phyloP scores from a whole-genome alignment of 2,888 invertebrate species.

The Adineta ricciae region DNA sequence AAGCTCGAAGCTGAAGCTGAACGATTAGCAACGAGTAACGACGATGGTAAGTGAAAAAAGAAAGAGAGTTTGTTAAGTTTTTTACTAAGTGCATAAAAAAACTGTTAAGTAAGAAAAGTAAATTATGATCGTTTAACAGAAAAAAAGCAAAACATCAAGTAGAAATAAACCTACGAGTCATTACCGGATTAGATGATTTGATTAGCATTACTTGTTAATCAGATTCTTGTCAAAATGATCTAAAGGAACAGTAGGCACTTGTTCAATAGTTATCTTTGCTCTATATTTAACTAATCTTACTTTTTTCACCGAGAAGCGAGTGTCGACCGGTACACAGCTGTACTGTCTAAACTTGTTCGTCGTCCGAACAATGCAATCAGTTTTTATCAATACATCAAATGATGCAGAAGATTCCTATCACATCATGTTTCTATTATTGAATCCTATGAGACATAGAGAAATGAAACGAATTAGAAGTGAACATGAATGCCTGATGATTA shows the following conservation, averaged over 20 bases:
- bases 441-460: background rate
- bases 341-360: too few species aligned
- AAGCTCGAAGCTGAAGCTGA: constrained; percentile 84
- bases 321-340: too few species aligned
- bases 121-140: background rate
- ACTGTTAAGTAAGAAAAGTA: background rate
- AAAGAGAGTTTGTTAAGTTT: background rate
- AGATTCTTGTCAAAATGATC: too few species aligned
- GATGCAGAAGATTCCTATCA: background rate
- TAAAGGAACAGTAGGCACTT: too few species aligned
- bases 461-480: background rate
- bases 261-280: background rate
- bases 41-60: constrained; percentile 58
- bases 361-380: background rate
- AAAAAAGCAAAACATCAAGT: background rate
- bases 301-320: background rate
- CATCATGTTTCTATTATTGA: background rate
- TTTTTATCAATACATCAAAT: background rate
- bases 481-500: background rate
- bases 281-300: background rate
- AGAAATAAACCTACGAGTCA: background rate
- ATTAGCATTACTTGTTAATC: background rate
- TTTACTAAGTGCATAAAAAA: background rate
- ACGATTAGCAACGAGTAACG: constrained; percentile 68
- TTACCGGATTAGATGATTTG: background rate